These are phyloP conservation scores for Micrasema minimum DNA, from an alignment of 1,140 invertebrate genomes.

Conservation along the genomic window DNA sequence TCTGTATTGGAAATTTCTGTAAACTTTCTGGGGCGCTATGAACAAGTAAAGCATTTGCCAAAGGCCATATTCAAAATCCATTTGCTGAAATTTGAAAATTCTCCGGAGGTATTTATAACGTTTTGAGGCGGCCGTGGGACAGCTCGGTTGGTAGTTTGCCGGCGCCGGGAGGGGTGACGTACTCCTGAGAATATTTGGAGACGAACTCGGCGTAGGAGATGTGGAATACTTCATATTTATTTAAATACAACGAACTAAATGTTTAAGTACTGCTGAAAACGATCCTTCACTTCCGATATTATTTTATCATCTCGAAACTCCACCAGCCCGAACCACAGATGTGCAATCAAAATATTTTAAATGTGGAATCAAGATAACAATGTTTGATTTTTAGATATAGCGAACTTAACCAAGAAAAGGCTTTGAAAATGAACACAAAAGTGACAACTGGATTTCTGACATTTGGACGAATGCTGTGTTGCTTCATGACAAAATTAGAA, in stretches of 20 bases:
- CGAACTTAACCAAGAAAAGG: constrained; percentile 1
- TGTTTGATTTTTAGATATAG: background rate
- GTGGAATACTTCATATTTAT: constrained; percentile 72
- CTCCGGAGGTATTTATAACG: constrained; percentile 92
- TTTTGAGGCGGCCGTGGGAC: constrained; percentile 89
- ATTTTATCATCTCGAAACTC: background rate
- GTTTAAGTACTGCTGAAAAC: background rate
- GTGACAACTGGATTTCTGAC: constrained; percentile 25
- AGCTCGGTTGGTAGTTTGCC: constrained; percentile 73
- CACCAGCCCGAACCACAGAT: background rate
- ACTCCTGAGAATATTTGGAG: constrained; percentile 63
- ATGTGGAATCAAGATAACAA: background rate
- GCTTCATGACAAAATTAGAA: background rate
- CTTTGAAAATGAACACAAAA: constrained; percentile 4
- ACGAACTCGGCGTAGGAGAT: constrained; percentile 69
- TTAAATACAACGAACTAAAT: constrained; percentile 9
- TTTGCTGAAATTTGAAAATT: constrained; percentile 94
- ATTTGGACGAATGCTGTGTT: constrained; percentile 5
- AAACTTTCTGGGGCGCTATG: constrained; percentile 96
- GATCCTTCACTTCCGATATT: background rate
- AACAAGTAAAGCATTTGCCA: constrained; percentile 99
- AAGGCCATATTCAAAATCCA: constrained; percentile 99
- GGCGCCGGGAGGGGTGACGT: constrained; percentile 70
- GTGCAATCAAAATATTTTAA: background rate
- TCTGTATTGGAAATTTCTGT: constrained; percentile 97